A percentile compares a stretch with the other conserved stretches of the same genome.
phyloP scores from a whole-genome alignment of 2,797 vertebrate genomes.

The Euthynnus affinis region DNA sequence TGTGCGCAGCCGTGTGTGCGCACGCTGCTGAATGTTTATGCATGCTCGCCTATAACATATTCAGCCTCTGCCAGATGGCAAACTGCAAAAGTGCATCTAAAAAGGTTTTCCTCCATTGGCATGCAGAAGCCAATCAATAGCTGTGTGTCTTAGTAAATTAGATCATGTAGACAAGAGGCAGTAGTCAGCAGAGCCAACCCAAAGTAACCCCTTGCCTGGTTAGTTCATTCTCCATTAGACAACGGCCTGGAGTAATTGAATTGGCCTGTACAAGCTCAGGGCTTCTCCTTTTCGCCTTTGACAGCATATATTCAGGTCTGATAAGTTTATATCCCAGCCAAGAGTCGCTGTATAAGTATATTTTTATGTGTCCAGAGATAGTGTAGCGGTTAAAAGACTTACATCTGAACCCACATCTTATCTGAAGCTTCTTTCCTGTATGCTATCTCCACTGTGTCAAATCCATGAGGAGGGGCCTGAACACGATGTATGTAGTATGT shows the following conservation, averaged over 20 bases:
- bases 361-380: constrained; percentile 22
- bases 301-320: constrained; percentile 74
- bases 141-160: constrained; percentile 85
- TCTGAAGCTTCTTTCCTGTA: not conserved
- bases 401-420: not conserved
- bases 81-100: constrained; percentile 72
- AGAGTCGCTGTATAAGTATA: constrained; percentile 25
- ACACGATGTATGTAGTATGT: too few species aligned
- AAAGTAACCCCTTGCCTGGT: constrained; percentile 79
- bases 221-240: constrained; percentile 84
- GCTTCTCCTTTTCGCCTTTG: constrained; percentile 71
- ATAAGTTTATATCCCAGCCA: constrained; percentile 60
- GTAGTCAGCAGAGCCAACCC: constrained; percentile 79
- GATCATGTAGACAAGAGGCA: constrained; percentile 84
- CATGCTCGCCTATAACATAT: constrained; percentile 40
- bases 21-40: constrained; percentile 14
- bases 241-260: constrained; percentile 80
- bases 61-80: constrained; percentile 58
- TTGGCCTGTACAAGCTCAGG: constrained; percentile 81
- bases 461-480: not conserved
- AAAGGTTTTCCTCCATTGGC: constrained; percentile 76
- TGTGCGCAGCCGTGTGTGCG: not conserved
- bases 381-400: constrained; percentile 15
- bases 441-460: not conserved
- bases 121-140: constrained; percentile 83